Evolutionary conservation across 2,113 vertebrate genomes (phyloP).

Genomic region (Forbesichthys agassizii): DNA sequence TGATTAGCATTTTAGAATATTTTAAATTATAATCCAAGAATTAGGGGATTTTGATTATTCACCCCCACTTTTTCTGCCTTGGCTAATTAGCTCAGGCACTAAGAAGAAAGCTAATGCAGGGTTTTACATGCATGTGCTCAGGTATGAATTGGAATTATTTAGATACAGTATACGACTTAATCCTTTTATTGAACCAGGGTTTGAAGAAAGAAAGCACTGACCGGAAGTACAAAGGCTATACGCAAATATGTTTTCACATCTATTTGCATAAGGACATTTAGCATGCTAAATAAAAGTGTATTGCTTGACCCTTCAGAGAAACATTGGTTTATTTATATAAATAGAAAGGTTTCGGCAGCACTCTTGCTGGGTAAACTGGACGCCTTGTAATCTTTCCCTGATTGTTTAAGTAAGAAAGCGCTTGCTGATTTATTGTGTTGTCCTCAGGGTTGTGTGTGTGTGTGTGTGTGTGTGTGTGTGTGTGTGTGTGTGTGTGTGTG

Average conservation of each 20-base stretch:
- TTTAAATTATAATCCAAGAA: conserved; percentile 79
- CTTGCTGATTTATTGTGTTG: neutral
- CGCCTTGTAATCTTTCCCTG: no score
- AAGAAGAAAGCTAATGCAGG: conserved; percentile 39
- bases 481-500: conserved; percentile 9
- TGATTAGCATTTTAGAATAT: conserved; percentile 81
- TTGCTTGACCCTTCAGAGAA: no score
- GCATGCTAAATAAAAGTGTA: neutral
- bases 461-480: conserved; percentile 14
- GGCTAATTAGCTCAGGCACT: conserved; percentile 61
- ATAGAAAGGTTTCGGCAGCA: no score
- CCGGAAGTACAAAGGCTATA: no score
- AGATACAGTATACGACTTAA: neutral
- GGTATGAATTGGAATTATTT: conserved; percentile 40
- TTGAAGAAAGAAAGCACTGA: neutral
- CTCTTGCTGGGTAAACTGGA: no score
- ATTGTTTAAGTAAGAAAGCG: neutral
- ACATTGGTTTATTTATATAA: no score
- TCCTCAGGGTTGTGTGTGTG: conserved; percentile 6
- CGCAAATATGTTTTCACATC: neutral
- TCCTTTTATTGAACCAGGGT: neutral
- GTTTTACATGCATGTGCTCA: conserved; percentile 39
- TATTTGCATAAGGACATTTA: neutral
- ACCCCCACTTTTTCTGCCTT: conserved; percentile 19
- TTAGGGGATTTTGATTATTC: conserved; percentile 66